Evolutionary conservation across 2,888 invertebrate species (phyloP), one percentile per base, ranked within the genome.

Genomic region (Flexamia atlantica): DNA sequence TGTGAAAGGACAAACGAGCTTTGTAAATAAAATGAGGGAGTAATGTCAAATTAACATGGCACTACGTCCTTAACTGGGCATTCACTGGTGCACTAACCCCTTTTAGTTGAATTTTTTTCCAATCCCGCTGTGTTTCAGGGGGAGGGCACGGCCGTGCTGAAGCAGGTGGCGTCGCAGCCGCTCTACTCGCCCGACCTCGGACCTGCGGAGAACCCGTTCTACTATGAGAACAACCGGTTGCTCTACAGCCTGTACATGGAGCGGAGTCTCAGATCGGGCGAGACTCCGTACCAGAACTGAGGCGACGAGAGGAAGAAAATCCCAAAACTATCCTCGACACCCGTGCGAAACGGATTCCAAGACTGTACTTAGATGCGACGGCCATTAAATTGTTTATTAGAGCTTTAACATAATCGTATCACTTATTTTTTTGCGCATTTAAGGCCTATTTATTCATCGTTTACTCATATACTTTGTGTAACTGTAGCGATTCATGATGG

Each of bases 181-280:
- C 84, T 86, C 28, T 97, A 97, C 89, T 93, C 93, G 87, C 97
- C 97, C 23, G 96, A 96, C 88, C 91, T 97, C 81, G 93, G 91
- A 89, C 94, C 95, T 85, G 90, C 92, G 82, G 94, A 97, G 88
- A 98, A 97, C 92, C 96, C 95, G 36, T 95, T 95, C 90, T 98
- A 97, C 90, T 97, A 95, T 90, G 94, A 95, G 88, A 93, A 93
- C 87, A 98, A 98, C 90, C 97, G 96, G 91, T 90, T 97, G 89
- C 91, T 98, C 88, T 97, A 95, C 91, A 95, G 97, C 90, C 92
- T 97, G 89, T 97, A 97, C 90, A 91, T 96, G 89, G 95, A 96
- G 88, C 92, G 97, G 89, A 90, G 95, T 89, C 95, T 95, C 90
- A 93, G 97, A 91, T 23, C 74, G 0, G 82, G 82, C 7, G 50